phyloP scores from a whole-genome alignment of 1,140 invertebrate species.

The Drosophila obscura region DNA sequence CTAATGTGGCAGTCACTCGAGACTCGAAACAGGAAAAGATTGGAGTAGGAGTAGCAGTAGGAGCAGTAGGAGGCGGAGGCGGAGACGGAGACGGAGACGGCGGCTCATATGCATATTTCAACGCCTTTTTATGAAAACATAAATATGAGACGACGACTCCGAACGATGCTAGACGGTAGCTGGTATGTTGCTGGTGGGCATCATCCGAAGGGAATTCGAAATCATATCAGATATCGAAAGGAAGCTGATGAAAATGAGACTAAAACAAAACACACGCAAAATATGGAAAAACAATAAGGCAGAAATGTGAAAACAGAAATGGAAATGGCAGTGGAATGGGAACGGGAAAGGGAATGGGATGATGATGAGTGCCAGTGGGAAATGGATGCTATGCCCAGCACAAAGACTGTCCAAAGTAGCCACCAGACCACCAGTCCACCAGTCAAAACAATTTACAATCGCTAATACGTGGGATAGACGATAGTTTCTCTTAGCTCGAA shows the following conservation, averaged over 20 bases:
- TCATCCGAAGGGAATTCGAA: conserved; percentile 39
- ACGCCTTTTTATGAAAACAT: conserved; percentile 52
- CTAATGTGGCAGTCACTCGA: conserved; percentile 51
- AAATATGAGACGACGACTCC: conserved; percentile 26
- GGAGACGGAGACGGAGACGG: conserved; percentile 18
- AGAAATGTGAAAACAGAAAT: conserved; percentile 34
- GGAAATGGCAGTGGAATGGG: conserved; percentile 26
- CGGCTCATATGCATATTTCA: conserved; percentile 53
- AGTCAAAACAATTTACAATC: neutral
- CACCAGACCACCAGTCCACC: neutral
- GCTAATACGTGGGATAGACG: too few relatives aligned
- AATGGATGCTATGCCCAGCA: conserved; percentile 10
- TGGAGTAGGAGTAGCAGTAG: conserved; percentile 7
- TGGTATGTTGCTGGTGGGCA: conserved; percentile 11
- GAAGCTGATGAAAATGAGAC: conserved; percentile 29
- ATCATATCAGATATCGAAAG: conserved; percentile 64
- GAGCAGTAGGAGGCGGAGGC: conserved; percentile 4
- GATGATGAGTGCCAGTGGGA: neutral
- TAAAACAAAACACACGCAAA: conserved; percentile 19
- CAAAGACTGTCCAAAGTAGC: conserved; percentile 19
- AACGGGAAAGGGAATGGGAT: conserved; percentile 6
- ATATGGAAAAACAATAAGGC: conserved; percentile 30
- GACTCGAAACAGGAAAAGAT: conserved; percentile 5
- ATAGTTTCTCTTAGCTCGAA: too few relatives aligned
- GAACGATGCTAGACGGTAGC: neutral